Conservation (phyloP, 2,888 invertebrate species). For the Tetranychus piercei region DNA sequence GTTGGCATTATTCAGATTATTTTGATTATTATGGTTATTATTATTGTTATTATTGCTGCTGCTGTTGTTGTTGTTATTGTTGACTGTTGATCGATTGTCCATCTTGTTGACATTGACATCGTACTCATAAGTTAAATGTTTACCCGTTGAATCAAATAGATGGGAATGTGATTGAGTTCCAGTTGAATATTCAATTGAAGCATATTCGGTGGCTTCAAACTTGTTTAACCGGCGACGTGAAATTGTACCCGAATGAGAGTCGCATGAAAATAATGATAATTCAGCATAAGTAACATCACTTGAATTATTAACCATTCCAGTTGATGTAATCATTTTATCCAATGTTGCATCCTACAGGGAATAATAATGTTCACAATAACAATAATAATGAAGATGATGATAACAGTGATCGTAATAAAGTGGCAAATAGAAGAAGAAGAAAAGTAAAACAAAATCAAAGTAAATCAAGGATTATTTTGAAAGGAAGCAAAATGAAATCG, state of each 20-base stretch:
- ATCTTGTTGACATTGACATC: neutral
- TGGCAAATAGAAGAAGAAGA: neutral
- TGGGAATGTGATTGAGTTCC: neutral
- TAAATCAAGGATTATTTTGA: neutral
- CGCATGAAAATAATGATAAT: constrained; percentile 11
- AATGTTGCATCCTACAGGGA: neutral
- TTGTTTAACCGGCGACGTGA: constrained; percentile 12
- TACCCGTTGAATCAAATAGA: neutral
- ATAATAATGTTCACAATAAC: neutral
- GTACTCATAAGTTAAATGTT: neutral
- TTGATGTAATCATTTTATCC: neutral
- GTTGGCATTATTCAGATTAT: neutral
- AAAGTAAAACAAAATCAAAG: neutral
- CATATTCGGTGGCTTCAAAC: constrained; percentile 11
- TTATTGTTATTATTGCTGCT: neutral
- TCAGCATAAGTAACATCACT: constrained; percentile 18
- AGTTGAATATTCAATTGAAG: constrained; percentile 10
- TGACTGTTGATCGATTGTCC: neutral
- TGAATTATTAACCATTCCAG: neutral
- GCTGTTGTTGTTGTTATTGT: neutral
- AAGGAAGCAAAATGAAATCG: neutral
- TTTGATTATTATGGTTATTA: neutral
- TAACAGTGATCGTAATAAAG: neutral
- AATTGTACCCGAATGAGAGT: constrained; percentile 7
- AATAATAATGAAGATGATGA: neutral